Conservation (phyloP, 2,113 vertebrate species). For the Epinephelus lanceolatus region DNA sequence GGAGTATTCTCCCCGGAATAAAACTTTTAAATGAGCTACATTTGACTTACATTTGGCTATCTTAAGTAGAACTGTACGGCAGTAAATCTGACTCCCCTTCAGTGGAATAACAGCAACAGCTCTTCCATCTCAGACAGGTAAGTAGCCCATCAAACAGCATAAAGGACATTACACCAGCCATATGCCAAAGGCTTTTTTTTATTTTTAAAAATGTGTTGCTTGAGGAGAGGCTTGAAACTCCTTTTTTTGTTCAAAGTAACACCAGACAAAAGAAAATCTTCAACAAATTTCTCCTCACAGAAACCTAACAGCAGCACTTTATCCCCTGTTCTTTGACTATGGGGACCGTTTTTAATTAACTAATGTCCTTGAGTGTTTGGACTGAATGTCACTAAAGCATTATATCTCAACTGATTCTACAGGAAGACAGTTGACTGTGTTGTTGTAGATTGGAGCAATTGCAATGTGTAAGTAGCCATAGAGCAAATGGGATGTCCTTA, state of each 20-base stretch:
- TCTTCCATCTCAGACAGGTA: background rate
- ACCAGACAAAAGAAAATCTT: conserved; percentile 23
- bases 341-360: conserved; percentile 4
- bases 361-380: conserved; percentile 25
- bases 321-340: background rate
- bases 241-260: conserved; percentile 22
- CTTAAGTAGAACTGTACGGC: background rate
- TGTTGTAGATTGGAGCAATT: background rate
- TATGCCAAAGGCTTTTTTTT: conserved; percentile 16
- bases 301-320: conserved; percentile 12
- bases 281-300: conserved; percentile 9
- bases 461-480: background rate
- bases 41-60: conserved; percentile 13
- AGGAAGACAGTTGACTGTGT: too few species aligned
- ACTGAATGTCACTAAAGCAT: background rate
- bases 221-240: conserved; percentile 4
- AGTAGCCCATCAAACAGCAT: conserved; percentile 15
- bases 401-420: background rate
- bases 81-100: background rate
- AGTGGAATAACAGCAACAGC: background rate
- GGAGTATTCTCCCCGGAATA: background rate
- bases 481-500: background rate
- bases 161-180: conserved; percentile 20
- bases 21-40: conserved; percentile 36
- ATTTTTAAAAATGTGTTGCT: background rate